Evolutionary conservation across 1,140 invertebrate genomes (phyloP).

Genomic region (Zaprionus ornatus): DNA sequence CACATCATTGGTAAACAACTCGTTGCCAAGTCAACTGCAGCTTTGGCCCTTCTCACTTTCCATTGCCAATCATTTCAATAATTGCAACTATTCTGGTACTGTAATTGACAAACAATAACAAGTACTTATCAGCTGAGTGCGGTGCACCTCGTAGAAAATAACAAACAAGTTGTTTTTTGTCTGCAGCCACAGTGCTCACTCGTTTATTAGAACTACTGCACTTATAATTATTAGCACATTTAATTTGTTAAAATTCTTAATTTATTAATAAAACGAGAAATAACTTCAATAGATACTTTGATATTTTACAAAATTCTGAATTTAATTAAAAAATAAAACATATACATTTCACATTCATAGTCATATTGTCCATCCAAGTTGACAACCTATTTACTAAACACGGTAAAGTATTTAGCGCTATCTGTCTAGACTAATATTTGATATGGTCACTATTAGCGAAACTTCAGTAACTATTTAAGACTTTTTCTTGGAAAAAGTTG

Average conservation of each 20-base stretch:
- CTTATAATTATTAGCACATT: not conserved
- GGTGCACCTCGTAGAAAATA: not conserved
- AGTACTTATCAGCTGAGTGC: constrained; percentile 17
- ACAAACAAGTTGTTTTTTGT: constrained; percentile 2
- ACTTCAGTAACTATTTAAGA: not conserved
- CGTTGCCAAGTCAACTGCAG: not conserved
- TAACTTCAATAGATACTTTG: too few relatives aligned
- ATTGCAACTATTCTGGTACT: not conserved
- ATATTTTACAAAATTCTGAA: not conserved
- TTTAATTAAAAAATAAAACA: not conserved
- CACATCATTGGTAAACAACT: not conserved
- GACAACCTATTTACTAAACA: not conserved
- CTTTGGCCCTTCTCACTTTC: not conserved
- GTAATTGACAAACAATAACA: constrained; percentile 8
- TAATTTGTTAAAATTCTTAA: not conserved
- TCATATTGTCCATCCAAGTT: not conserved
- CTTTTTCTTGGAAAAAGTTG: not conserved
- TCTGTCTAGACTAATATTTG: constrained; percentile 13
- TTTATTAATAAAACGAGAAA: too few relatives aligned
- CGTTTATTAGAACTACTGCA: not conserved
- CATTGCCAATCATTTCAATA: not conserved
- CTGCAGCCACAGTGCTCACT: not conserved
- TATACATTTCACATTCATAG: too few relatives aligned
- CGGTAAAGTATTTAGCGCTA: not conserved
- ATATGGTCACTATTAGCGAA: not conserved